Percentiles rank a stretch among this genome's conserved stretches.
Conservation (phyloP, 1,140 invertebrate genomes). For the Cyclargus thomasi region DNA sequence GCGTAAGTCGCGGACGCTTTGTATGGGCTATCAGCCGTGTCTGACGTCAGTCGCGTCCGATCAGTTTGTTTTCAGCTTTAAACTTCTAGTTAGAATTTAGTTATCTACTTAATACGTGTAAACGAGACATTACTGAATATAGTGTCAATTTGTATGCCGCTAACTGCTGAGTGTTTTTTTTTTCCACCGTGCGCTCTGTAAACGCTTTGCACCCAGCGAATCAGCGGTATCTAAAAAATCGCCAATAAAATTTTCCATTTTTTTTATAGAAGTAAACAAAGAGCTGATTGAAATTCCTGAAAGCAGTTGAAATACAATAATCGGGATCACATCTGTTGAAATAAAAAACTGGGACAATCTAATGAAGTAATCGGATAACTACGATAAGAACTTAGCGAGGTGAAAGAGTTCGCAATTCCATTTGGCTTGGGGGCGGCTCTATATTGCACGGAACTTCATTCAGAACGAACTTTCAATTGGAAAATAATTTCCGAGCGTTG, state of each 20-base stretch:
- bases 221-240: too few species aligned
- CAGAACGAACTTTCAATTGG: constrained; percentile 44
- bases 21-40: too few species aligned
- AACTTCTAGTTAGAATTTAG: too few species aligned
- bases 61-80: too few species aligned
- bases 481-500: constrained; percentile 38
- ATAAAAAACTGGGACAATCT: constrained; percentile 25
- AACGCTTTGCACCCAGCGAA: too few species aligned
- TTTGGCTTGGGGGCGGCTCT: constrained; percentile 36
- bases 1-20: too few species aligned
- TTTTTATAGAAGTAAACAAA: neutral
- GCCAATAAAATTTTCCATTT: neutral
- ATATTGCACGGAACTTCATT: constrained; percentile 39
- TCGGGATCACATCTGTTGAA: constrained; percentile 16
- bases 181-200: too few species aligned
- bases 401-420: constrained; percentile 42
- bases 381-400: constrained; percentile 31
- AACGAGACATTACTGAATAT: too few species aligned
- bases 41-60: too few species aligned
- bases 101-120: too few species aligned
- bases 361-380: constrained; percentile 35
- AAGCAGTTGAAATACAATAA: constrained; percentile 11
- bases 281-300: neutral
- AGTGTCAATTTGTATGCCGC: too few species aligned
- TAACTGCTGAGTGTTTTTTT: too few species aligned